phyloP scores from a whole-genome alignment of 2,113 vertebrate genomes.

The Phalacrocorax brasilianus region DNA sequence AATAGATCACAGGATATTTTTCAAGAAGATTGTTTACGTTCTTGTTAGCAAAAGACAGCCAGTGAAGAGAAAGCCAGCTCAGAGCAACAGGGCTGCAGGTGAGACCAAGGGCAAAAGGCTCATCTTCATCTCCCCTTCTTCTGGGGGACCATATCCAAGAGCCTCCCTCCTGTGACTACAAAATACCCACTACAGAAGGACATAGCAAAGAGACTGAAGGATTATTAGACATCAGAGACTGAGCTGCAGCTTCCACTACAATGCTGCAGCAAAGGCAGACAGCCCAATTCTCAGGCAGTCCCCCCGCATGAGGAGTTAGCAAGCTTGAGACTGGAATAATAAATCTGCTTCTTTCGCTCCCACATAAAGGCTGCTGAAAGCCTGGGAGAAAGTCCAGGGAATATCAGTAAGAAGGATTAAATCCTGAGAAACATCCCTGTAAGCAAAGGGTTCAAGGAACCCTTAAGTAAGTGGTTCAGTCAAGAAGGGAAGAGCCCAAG shows the following conservation, averaged over 20 bases:
- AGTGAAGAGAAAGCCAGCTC: neutral
- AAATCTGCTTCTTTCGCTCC: neutral
- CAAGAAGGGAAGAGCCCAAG: neutral
- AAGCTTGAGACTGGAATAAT: conserved; percentile 1
- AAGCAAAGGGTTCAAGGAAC: neutral
- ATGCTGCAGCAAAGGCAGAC: neutral
- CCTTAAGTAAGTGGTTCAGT: neutral
- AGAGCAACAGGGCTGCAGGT: neutral
- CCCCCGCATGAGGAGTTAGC: rapidly evolving
- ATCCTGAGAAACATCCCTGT: neutral
- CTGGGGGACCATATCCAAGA: neutral
- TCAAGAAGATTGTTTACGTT: neutral
- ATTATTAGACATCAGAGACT: neutral
- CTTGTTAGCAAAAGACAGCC: neutral
- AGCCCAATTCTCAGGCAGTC: neutral
- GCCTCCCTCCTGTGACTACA: neutral
- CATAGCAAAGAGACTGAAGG: neutral
- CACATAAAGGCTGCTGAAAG: conserved; percentile 11
- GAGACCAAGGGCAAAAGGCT: neutral
- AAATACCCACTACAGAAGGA: neutral
- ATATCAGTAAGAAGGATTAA: neutral
- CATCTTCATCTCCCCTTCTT: neutral
- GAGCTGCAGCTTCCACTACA: neutral
- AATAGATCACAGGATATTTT: neutral
- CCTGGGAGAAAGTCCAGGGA: neutral